Percentiles rank a stretch among this genome's conserved stretches.
These are phyloP conservation scores for Eupithecia centaureata DNA, from an alignment of 2,888 invertebrate genomes.

Conservation along the genomic window DNA sequence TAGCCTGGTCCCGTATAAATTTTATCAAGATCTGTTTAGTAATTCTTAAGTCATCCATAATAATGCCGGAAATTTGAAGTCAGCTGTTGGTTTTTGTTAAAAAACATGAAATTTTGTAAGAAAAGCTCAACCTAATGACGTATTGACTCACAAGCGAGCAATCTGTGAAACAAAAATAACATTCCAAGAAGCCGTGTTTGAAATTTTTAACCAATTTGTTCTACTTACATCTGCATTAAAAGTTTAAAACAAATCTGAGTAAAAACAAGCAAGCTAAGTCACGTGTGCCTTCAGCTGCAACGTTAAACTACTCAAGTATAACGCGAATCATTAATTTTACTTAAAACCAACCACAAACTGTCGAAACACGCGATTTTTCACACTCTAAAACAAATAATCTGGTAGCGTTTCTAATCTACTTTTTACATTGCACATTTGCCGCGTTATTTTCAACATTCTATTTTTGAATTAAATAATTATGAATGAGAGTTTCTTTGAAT, in stretches of 20 bases:
- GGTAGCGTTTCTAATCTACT: slow-evolving; percentile 64
- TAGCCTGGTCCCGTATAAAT: too few species aligned
- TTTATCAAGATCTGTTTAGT: too few species aligned
- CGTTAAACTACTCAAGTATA: slow-evolving; percentile 67
- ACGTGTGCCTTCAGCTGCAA: slow-evolving; percentile 72
- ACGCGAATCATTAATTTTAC: slow-evolving; percentile 79
- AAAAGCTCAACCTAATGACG: not conserved
- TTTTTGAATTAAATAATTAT: slow-evolving; percentile 52
- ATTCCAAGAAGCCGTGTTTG: not conserved
- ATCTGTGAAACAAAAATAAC: slow-evolving; percentile 4
- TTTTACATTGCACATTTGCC: slow-evolving; percentile 50
- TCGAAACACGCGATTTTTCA: slow-evolving; percentile 79
- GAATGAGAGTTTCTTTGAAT: not conserved
- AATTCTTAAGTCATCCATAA: too few species aligned
- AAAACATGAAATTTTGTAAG: slow-evolving; percentile 3
- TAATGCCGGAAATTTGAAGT: too few species aligned
- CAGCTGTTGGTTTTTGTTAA: too few species aligned
- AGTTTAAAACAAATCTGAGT: slow-evolving; percentile 50
- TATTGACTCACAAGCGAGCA: not conserved
- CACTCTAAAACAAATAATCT: slow-evolving; percentile 77
- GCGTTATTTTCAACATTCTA: slow-evolving; percentile 59
- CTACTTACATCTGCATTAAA: slow-evolving; percentile 54
- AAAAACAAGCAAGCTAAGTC: slow-evolving; percentile 55
- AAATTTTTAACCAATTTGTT: slow-evolving; percentile 55
- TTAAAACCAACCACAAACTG: slow-evolving; percentile 75